These are phyloP conservation scores for Alexandromys fortis DNA, from an alignment of 2,113 vertebrate species.

Conservation along the genomic window DNA sequence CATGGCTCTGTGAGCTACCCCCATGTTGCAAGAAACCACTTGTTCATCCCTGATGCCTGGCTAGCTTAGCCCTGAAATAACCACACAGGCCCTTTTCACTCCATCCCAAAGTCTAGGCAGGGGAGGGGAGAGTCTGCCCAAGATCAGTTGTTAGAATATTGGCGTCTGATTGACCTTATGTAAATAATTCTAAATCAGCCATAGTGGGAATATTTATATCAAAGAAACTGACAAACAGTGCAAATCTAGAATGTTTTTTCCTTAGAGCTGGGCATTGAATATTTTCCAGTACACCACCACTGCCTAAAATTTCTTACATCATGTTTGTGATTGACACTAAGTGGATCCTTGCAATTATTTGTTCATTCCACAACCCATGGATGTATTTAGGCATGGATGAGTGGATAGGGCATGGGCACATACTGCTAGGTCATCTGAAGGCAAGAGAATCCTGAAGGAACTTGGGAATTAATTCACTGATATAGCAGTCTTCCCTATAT, in stretches of 20 bases:
- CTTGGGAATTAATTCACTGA: not conserved
- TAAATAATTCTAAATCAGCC: not conserved
- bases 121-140: not conserved
- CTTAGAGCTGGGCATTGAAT: not conserved
- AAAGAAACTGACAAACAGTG: not conserved
- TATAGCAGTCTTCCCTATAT: not conserved
- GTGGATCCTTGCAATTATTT: not conserved
- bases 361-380: not conserved
- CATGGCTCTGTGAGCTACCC: not conserved
- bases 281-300: not conserved
- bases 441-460: not conserved
- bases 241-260: not conserved
- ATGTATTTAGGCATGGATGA: not conserved
- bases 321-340: not conserved
- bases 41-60: too few relatives aligned
- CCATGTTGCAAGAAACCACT: too few relatives aligned
- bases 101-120: not conserved
- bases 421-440: not conserved
- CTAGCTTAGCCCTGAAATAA: too few relatives aligned
- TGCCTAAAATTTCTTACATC: not conserved
- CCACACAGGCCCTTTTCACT: too few relatives aligned
- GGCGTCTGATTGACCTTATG: not conserved
- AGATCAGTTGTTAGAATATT: not conserved
- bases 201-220: not conserved
- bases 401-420: not conserved